Evolutionary conservation across 2,113 vertebrate species (phyloP).

Genomic region (Gallinago media): DNA sequence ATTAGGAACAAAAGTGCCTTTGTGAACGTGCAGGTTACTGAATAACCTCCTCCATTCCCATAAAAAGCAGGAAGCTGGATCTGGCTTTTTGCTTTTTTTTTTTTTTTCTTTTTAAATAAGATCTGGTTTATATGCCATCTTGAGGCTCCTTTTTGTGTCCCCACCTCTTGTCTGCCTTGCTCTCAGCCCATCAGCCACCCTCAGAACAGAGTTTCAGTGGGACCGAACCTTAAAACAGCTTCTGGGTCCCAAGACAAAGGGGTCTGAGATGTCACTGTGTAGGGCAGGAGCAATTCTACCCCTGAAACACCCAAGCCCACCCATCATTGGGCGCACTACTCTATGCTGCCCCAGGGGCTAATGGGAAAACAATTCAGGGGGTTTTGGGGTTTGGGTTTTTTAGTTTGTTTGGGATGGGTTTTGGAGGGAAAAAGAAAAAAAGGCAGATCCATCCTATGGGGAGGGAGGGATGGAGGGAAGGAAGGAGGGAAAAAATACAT

Average conservation of each 20-base stretch:
- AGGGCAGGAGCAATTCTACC: neutral
- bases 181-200: neutral
- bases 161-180: neutral
- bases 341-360: neutral
- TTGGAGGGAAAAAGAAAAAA: neutral
- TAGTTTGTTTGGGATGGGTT: too few relatives aligned
- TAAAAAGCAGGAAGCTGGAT: conserved; percentile 9
- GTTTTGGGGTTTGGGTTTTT: neutral
- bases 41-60: conserved; percentile 52
- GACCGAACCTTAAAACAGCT: neutral
- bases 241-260: neutral
- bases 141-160: neutral
- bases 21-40: conserved; percentile 64
- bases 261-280: neutral
- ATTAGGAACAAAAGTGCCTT: conserved; percentile 72
- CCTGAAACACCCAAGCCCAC: neutral
- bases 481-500: neutral
- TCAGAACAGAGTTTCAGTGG: neutral
- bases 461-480: neutral
- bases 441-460: neutral
- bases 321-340: neutral
- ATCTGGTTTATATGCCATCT: conserved; percentile 8
- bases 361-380: neutral
- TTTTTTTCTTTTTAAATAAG: neutral
- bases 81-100: neutral